Evolutionary conservation across 1,140 invertebrate species (phyloP).

Genomic region (Spodoptera frugiperda): DNA sequence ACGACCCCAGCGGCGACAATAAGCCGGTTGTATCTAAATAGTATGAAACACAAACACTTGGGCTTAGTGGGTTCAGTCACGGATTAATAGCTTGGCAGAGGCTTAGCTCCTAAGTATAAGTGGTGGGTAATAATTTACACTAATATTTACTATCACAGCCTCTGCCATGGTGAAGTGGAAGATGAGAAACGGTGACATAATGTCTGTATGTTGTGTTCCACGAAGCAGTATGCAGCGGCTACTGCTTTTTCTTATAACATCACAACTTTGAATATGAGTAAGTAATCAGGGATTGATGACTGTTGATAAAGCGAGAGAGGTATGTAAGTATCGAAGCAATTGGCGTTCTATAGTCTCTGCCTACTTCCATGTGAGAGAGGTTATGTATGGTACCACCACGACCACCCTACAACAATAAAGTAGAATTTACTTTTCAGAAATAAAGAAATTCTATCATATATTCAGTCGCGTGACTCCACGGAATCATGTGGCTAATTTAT

Average conservation of each 20-base stretch:
- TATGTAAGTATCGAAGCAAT: no score
- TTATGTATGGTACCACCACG: no score
- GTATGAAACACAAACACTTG: conserved; percentile 38
- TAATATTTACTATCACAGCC: conserved; percentile 35
- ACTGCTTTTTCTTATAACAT: no score
- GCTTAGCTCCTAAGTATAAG: conserved; percentile 46
- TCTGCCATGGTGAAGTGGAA: neutral
- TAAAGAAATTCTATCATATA: neutral
- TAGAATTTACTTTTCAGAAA: no score
- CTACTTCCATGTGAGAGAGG: no score
- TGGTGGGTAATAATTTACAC: conserved; percentile 42
- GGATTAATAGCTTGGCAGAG: conserved; percentile 29
- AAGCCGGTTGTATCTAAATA: conserved; percentile 37
- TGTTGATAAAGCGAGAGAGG: no score
- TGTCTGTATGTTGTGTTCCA: no score
- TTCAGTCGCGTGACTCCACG: neutral
- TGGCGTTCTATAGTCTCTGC: no score
- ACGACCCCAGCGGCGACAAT: neutral
- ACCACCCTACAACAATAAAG: no score
- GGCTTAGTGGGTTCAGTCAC: conserved; percentile 7
- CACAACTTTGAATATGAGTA: no score
- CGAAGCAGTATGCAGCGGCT: no score
- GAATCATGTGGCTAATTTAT: neutral
- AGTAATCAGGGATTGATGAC: no score
- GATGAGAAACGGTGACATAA: neutral